phyloP scores from a whole-genome alignment of 1,140 invertebrate species.

The Vanessa tameamea region DNA sequence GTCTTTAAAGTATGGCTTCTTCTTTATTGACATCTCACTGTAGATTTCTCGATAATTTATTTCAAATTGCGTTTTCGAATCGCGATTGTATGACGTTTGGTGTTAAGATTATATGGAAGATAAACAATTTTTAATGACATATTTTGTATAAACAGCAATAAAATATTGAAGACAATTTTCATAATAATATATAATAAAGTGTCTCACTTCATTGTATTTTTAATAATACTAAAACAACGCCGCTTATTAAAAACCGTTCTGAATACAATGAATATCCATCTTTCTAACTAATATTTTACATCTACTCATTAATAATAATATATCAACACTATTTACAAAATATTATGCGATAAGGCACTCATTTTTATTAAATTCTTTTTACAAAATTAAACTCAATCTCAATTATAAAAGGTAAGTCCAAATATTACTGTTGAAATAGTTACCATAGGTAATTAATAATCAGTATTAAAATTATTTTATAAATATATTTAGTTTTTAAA shows the following conservation, averaged over 20 bases:
- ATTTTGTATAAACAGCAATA: too few relatives aligned
- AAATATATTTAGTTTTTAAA: neutral
- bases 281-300: conserved; percentile 21
- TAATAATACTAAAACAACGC: neutral
- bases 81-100: too few relatives aligned
- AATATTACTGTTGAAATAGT: neutral
- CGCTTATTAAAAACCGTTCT: conserved; percentile 2
- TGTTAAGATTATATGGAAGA: too few relatives aligned
- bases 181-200: neutral
- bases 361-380: neutral
- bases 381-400: neutral
- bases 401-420: neutral
- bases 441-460: neutral
- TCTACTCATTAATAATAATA: conserved; percentile 23
- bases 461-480: neutral
- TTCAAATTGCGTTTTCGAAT: too few relatives aligned
- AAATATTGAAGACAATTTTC: too few relatives aligned
- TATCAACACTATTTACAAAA: conserved; percentile 48
- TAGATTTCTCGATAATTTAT: too few relatives aligned
- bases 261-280: conserved; percentile 22
- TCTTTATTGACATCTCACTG: too few relatives aligned
- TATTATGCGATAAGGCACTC: conserved; percentile 42
- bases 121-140: too few relatives aligned
- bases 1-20: too few relatives aligned
- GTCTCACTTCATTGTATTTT: neutral